Conservation (phyloP, 2,113 vertebrate species). For the Cinclus cinclus region DNA sequence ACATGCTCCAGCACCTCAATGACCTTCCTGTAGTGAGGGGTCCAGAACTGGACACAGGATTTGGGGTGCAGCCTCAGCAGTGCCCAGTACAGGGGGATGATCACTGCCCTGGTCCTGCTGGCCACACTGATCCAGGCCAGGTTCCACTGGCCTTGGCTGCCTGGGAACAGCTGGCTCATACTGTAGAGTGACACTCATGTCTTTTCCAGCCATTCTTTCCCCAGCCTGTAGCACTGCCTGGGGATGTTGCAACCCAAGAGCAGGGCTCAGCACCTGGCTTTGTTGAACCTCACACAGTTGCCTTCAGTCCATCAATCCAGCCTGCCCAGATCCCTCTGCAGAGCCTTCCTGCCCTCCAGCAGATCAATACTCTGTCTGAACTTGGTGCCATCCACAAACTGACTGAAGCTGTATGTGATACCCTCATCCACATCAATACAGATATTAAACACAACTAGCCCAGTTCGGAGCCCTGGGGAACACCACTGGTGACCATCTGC, state of each 20-base stretch:
- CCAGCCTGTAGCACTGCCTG: not conserved
- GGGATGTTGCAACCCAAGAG: fast-evolving
- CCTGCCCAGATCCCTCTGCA: not conserved
- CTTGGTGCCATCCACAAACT: not conserved
- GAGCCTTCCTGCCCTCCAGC: not conserved
- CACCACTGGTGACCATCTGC: not conserved
- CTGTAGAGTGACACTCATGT: not conserved
- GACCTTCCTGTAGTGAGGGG: fast-evolving
- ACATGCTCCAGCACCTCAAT: fast-evolving
- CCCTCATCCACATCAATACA: fast-evolving
- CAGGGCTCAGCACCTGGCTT: not conserved
- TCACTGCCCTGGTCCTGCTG: not conserved
- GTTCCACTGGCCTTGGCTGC: too few relatives aligned
- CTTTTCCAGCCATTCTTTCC: not conserved
- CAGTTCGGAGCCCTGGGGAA: not conserved
- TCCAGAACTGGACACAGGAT: not conserved
- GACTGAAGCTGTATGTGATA: not conserved
- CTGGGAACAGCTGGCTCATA: not conserved
- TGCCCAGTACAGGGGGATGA: fast-evolving
- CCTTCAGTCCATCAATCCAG: not conserved
- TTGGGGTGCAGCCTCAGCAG: not conserved
- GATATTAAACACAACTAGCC: not conserved
- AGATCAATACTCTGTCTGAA: not conserved
- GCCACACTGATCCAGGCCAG: not conserved
- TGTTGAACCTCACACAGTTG: not conserved